Conservation (phyloP, 2,113 vertebrate genomes). For the Catharus minimus region DNA sequence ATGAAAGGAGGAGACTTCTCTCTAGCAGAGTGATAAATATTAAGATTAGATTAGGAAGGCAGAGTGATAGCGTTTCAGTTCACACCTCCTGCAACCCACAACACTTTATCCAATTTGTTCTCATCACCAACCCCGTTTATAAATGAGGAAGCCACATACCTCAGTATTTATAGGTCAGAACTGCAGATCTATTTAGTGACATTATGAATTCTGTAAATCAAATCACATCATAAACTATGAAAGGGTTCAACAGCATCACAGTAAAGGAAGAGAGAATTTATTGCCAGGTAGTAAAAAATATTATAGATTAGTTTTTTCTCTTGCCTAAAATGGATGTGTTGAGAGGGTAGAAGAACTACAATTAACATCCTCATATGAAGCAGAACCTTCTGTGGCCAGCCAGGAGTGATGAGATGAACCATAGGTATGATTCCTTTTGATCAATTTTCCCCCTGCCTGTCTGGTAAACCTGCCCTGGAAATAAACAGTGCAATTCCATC, state of each 20-base stretch:
- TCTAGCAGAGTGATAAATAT: background rate
- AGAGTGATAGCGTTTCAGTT: background rate
- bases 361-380: background rate
- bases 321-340: background rate
- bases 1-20: background rate
- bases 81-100: slow-evolving; percentile 15
- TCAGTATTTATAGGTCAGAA: slow-evolving; percentile 30
- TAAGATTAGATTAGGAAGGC: slow-evolving; percentile 7
- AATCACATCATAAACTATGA: background rate
- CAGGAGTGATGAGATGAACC: background rate
- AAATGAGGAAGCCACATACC: slow-evolving; percentile 9
- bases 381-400: background rate
- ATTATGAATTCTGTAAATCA: slow-evolving; percentile 43
- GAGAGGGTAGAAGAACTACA: background rate
- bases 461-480: background rate
- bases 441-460: background rate
- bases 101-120: slow-evolving; percentile 20
- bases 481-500: background rate
- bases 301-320: background rate
- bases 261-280: slow-evolving; percentile 3
- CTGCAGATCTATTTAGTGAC: slow-evolving; percentile 1
- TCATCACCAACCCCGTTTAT: background rate
- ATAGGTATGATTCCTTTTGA: background rate
- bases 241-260: background rate
- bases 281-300: background rate